These are phyloP conservation scores for Meliscaeva auricollis DNA, from an alignment of 2,888 invertebrate species.

Conservation along the genomic window DNA sequence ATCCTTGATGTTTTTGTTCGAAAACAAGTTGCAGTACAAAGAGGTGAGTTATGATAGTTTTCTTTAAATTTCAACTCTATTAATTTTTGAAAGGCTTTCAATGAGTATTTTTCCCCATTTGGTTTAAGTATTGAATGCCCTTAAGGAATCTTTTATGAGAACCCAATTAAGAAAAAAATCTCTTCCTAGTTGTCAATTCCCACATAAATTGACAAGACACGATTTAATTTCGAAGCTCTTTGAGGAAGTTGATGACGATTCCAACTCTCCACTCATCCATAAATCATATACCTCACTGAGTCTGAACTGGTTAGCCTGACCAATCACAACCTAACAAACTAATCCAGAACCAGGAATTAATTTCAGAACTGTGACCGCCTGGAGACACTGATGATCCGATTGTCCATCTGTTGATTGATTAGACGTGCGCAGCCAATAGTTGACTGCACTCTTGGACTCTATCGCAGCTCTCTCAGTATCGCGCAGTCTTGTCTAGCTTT, in stretches of 20 bases:
- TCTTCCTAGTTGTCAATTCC: constrained; percentile 54
- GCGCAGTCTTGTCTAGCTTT: constrained; percentile 33
- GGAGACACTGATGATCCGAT: constrained; percentile 74
- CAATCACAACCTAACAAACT: constrained; percentile 66
- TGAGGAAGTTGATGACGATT: constrained; percentile 5
- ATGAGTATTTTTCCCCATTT: background rate
- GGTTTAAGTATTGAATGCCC: too few relatives aligned
- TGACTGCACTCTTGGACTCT: constrained; percentile 16
- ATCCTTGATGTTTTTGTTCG: constrained; percentile 68
- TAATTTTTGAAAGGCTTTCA: background rate
- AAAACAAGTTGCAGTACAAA: constrained; percentile 64
- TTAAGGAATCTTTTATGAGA: background rate
- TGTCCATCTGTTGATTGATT: constrained; percentile 74
- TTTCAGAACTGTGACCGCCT: constrained; percentile 69
- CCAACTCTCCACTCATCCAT: constrained; percentile 45
- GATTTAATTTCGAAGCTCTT: constrained; percentile 40
- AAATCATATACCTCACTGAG: constrained; percentile 55
- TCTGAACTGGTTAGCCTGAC: constrained; percentile 35
- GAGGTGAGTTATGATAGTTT: constrained; percentile 52
- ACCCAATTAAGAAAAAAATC: constrained; percentile 37
- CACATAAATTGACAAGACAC: constrained; percentile 70
- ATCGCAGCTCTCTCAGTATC: too few relatives aligned
- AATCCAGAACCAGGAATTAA: constrained; percentile 72
- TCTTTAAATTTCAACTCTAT: too few relatives aligned
- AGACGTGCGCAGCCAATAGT: constrained; percentile 61